Conservation (phyloP, 2,888 invertebrate species). For the Athalia rosae region DNA sequence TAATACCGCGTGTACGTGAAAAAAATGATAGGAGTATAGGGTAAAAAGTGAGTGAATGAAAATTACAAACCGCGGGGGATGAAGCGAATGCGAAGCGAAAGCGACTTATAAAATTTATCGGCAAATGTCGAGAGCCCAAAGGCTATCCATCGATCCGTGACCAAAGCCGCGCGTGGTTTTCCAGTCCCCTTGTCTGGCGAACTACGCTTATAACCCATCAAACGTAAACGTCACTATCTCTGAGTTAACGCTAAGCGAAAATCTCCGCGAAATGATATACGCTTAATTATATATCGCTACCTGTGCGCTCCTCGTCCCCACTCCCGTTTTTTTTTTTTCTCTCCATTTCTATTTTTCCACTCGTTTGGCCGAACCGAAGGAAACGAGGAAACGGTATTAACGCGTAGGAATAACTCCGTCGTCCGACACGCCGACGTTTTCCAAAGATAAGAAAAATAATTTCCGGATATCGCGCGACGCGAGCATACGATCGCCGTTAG, state of each 20-base stretch:
- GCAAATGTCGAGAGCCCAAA: conserved; percentile 30
- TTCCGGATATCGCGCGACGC: no score
- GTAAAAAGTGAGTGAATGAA: conserved; percentile 2
- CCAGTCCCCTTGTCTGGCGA: background rate
- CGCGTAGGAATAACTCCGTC: no score
- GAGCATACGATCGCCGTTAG: background rate
- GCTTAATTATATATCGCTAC: conserved; percentile 32
- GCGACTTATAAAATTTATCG: conserved; percentile 35
- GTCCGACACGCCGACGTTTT: no score
- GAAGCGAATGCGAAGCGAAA: conserved; percentile 18
- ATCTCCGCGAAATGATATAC: conserved; percentile 33
- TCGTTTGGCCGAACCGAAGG: background rate
- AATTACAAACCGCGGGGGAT: background rate
- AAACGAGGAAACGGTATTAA: no score
- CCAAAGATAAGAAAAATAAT: no score
- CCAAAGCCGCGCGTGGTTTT: conserved; percentile 29
- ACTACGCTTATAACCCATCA: conserved; percentile 24
- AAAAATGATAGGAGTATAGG: background rate
- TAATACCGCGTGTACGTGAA: background rate
- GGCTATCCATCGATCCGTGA: conserved; percentile 38
- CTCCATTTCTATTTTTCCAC: background rate
- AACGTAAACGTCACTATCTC: conserved; percentile 38
- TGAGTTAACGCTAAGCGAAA: conserved; percentile 43
- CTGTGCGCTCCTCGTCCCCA: background rate
- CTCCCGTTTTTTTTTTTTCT: no score